Base-by-base conservation (phyloP, 2,113 vertebrate species). In the Microcebus lehilahytsara region DNA sequence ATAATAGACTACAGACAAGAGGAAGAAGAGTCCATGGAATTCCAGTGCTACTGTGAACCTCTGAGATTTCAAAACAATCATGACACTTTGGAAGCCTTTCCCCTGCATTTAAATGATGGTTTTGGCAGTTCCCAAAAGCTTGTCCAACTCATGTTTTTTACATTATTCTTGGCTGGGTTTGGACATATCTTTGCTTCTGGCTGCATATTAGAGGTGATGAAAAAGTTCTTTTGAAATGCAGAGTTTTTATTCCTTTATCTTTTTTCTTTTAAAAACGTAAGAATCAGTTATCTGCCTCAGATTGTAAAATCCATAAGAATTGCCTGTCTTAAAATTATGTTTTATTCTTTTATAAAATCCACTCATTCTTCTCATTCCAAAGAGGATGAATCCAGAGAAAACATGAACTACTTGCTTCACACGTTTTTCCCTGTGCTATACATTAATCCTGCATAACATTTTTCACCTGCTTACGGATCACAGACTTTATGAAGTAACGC, bases 341-440 rank as follows among this genome's bases (percentile, higher is more conserved):
- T 14, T 11, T 74, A 25, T 75, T 51, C 40, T 81, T 30, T 79
- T 77, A 85, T 71, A 81, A 93, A 96, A 94, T 89, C 12, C 83
- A 89, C 51, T 96, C 71, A 69, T 87, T 97, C 42, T 62, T 95
- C 91, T 85, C 16, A 56, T 86, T 7, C 9, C 0, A 6, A 20
- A 37, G 90, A 92, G 81, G 64, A 77, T 17, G 4, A 77, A 64
- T 37, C 17, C 17, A 87, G 87, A 95, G 77, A 96, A 83, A 96
- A 77, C 25, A 92, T 16, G 51, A 49, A 72, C 34, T 40, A 13
- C 58, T 13, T 0, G 25, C 75, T 89, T 95, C 62, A 90, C 77
- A 22, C 27, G 8, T 37, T 40, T n/a, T 27, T 64, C 19, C 23
- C 32, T 74, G n/a, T 7, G 72, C 46, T 30, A 60, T 2, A 46